Evolutionary conservation across 2,797 vertebrate genomes (phyloP).

Genomic region (Falco novaeseelandiae): DNA sequence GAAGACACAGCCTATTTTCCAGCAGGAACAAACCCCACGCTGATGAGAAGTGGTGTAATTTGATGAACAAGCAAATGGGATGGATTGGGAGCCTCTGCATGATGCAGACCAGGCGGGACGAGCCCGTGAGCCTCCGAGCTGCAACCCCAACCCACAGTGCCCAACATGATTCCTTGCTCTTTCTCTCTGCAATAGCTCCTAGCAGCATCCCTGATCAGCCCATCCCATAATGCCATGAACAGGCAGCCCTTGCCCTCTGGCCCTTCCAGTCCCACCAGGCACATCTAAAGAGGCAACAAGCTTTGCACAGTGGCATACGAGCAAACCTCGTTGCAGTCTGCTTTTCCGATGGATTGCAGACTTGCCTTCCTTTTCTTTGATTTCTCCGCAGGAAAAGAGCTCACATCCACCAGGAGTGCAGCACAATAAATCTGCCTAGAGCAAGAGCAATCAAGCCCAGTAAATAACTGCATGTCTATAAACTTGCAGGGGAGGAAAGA

Average conservation of each 20-base stretch:
- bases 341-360: neutral
- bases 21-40: neutral
- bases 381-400: neutral
- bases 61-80: fast-evolving
- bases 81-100: neutral
- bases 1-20: neutral
- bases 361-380: neutral
- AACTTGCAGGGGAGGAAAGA: neutral
- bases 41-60: fast-evolving
- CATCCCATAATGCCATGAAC: fast-evolving
- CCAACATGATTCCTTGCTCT: fast-evolving
- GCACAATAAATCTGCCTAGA: neutral
- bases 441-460: neutral
- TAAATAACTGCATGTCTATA: neutral
- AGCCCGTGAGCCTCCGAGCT: neutral
- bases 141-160: neutral
- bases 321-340: neutral
- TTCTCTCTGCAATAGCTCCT: neutral
- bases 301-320: fast-evolving
- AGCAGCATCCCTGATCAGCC: neutral
- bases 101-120: fast-evolving
- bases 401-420: neutral
- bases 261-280: neutral
- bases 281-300: neutral
- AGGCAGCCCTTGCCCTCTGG: neutral